Evolutionary conservation across 2,888 invertebrate species (phyloP).

Genomic region (Cheilosia scutellata): DNA sequence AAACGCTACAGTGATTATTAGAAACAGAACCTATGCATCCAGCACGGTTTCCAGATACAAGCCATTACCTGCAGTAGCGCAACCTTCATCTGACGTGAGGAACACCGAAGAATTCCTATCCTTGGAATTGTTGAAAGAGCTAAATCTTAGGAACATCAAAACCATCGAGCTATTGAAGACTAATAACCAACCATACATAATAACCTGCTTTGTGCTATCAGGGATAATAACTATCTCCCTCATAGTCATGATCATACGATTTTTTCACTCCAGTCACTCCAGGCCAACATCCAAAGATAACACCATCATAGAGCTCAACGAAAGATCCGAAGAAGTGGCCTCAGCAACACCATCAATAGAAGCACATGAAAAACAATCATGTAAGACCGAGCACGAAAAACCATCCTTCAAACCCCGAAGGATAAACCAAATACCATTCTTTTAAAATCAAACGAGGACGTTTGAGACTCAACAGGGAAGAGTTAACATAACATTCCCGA

Average conservation of each 20-base stretch:
- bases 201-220: conserved; percentile 9
- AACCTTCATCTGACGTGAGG: conserved; percentile 15
- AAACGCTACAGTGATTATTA: not conserved
- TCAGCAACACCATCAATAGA: not conserved
- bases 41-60: conserved; percentile 18
- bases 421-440: conserved; percentile 12
- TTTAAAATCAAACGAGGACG: conserved; percentile 15
- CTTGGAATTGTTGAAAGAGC: conserved; percentile 22
- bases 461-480: conserved; percentile 17
- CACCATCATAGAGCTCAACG: conserved; percentile 18
- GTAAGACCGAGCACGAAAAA: conserved; percentile 4
- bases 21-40: conserved; percentile 10
- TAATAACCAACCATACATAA: conserved; percentile 20
- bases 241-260: conserved; percentile 3
- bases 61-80: conserved; percentile 17
- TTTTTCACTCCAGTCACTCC: not conserved
- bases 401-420: conserved; percentile 12
- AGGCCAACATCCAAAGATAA: conserved; percentile 11
- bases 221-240: conserved; percentile 11
- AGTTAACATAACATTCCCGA: conserved; percentile 4
- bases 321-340: conserved; percentile 2
- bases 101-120: conserved; percentile 15
- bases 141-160: conserved; percentile 7
- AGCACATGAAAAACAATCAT: conserved; percentile 2
- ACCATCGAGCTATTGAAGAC: conserved; percentile 7